Evolutionary conservation across 2,113 vertebrate genomes (phyloP).

Genomic region (Barnardius zonarius): DNA sequence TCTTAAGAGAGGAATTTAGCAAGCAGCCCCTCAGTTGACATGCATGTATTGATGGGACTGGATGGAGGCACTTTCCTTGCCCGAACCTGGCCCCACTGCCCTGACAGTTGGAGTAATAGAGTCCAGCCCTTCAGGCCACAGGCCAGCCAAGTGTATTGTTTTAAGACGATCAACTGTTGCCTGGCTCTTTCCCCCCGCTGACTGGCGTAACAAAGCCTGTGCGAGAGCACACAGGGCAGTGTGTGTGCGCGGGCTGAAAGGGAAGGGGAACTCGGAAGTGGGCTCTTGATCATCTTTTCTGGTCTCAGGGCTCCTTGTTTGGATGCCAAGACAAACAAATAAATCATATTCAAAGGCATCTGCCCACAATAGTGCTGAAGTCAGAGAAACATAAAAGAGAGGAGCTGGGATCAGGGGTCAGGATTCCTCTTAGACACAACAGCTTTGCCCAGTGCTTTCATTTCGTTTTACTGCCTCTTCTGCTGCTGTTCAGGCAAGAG

Average conservation of each 20-base stretch:
- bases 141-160: conserved; percentile 38
- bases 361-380: conserved; percentile 36
- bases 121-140: not conserved
- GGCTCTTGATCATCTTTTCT: conserved; percentile 54
- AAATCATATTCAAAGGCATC: conserved; percentile 66
- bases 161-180: conserved; percentile 2
- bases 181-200: not conserved
- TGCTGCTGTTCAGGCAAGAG: not conserved
- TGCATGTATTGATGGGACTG: not conserved
- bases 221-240: conserved; percentile 10
- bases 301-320: conserved; percentile 44
- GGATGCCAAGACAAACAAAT: conserved; percentile 76
- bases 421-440: conserved; percentile 40
- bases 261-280: conserved; percentile 64
- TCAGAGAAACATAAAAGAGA: not conserved
- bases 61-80: not conserved
- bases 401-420: conserved; percentile 36
- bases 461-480: conserved; percentile 6
- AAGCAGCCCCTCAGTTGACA: not conserved
- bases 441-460: not conserved
- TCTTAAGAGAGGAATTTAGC: rapidly evolving
- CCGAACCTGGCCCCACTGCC: not conserved
- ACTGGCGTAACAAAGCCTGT: not conserved
- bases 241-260: not conserved
- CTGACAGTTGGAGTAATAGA: not conserved